A percentile compares a stretch with the other conserved stretches of the same genome.
Evolutionary conservation across 2,888 invertebrate genomes (phyloP).

Genomic region (Desoria tigrina): DNA sequence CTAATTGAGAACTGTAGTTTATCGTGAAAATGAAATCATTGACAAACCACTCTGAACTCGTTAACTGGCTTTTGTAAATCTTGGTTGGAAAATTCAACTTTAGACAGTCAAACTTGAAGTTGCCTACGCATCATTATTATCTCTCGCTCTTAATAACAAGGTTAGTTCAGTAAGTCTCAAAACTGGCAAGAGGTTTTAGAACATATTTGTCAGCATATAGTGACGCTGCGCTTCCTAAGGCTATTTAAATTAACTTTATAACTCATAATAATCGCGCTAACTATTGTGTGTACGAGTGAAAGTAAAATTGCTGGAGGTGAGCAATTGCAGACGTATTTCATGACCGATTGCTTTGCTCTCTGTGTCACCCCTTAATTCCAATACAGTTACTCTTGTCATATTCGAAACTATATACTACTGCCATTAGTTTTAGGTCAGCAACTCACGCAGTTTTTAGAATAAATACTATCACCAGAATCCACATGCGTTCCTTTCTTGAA

Average conservation of each 20-base stretch:
- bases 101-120: slow-evolving; percentile 1
- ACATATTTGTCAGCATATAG: slow-evolving; percentile 10
- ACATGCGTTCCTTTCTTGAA: no score
- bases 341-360: slow-evolving; percentile 7
- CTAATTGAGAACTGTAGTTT: neutral
- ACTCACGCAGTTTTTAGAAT: slow-evolving; percentile 3
- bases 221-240: slow-evolving; percentile 7
- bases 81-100: neutral
- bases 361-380: slow-evolving; percentile 6
- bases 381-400: slow-evolving; percentile 17
- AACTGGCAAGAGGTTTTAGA: neutral
- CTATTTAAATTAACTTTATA: neutral
- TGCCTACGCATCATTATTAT: slow-evolving; percentile 8
- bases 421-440: slow-evolving; percentile 12
- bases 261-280: no score
- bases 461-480: no score
- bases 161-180: no score
- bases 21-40: neutral
- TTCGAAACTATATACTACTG: slow-evolving; percentile 14
- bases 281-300: neutral
- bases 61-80: no score
- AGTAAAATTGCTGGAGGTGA: neutral
- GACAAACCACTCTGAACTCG: neutral
- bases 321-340: slow-evolving; percentile 1
- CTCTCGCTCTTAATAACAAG: neutral